Conservation (phyloP, 2,113 vertebrate genomes). For the Vidua chalybeata region DNA sequence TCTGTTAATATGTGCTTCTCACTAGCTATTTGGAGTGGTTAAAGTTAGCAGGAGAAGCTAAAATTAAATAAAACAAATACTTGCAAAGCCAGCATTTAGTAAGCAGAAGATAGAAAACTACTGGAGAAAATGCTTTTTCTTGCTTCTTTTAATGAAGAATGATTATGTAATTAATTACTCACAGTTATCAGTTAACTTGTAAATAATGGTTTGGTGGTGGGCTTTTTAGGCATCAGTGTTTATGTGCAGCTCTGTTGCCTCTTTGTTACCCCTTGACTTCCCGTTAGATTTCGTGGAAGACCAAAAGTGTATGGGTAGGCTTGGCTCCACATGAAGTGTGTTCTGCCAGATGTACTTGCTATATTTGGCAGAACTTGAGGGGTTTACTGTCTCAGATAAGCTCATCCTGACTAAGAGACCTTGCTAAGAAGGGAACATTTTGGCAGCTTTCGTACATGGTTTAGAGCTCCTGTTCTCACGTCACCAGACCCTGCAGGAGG, state of each 20-base stretch:
- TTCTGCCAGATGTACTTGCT: conserved; percentile 48
- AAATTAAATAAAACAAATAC: neutral
- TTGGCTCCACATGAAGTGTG: conserved; percentile 27
- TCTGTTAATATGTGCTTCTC: neutral
- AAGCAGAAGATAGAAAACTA: neutral
- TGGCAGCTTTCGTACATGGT: conserved; percentile 38
- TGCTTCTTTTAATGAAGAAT: neutral
- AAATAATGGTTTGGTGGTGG: neutral
- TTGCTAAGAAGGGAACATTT: conserved; percentile 49
- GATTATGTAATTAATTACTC: neutral
- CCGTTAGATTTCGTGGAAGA: neutral
- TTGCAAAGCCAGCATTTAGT: neutral
- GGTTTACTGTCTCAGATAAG: conserved; percentile 22
- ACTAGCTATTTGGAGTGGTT: neutral
- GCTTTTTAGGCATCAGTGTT: neutral
- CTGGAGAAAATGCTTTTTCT: neutral
- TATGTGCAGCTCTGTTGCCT: neutral
- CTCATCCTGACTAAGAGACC: conserved; percentile 1
- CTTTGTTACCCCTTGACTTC: neutral
- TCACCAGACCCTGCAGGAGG: conserved; percentile 34
- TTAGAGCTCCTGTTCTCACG: neutral
- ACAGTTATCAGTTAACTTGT: neutral
- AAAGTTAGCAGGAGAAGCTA: neutral
- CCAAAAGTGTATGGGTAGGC: neutral
- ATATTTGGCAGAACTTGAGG: conserved; percentile 49